phyloP scores from a whole-genome alignment of 2,797 vertebrate species.

The Eulemur mongoz region DNA sequence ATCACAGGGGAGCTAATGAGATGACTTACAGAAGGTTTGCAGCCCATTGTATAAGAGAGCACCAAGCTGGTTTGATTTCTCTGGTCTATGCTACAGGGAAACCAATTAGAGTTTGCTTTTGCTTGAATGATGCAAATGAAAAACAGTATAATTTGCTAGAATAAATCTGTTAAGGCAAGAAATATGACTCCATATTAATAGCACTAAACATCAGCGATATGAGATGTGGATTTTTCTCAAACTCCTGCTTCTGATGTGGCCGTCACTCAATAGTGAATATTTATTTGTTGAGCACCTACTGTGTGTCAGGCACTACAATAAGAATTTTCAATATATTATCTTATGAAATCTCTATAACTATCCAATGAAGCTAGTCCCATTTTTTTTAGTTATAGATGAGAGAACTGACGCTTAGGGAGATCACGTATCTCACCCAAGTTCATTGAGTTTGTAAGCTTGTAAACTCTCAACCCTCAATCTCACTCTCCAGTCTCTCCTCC shows the following conservation, averaged over 20 bases:
- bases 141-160: neutral
- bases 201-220: neutral
- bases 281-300: neutral
- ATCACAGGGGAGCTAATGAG: constrained; percentile 59
- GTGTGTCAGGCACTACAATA: neutral
- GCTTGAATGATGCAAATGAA: neutral
- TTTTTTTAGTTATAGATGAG: neutral
- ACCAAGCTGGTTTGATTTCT: constrained; percentile 2
- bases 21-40: constrained; percentile 46
- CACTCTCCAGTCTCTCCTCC: neutral
- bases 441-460: neutral
- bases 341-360: neutral
- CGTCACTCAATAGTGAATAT: neutral
- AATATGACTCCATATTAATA: neutral
- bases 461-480: neutral
- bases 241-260: neutral
- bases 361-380: neutral
- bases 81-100: neutral
- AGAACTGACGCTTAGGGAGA: neutral
- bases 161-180: constrained; percentile 28
- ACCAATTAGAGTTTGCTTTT: constrained; percentile 10
- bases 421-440: neutral
- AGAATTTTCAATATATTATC: neutral
- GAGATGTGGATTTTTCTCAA: neutral
- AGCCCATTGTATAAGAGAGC: neutral